A percentile compares a stretch with the other conserved stretches of the same genome.
These are phyloP conservation scores for Lithobates pipiens DNA, from an alignment of 2,797 vertebrate species.

Conservation along the genomic window DNA sequence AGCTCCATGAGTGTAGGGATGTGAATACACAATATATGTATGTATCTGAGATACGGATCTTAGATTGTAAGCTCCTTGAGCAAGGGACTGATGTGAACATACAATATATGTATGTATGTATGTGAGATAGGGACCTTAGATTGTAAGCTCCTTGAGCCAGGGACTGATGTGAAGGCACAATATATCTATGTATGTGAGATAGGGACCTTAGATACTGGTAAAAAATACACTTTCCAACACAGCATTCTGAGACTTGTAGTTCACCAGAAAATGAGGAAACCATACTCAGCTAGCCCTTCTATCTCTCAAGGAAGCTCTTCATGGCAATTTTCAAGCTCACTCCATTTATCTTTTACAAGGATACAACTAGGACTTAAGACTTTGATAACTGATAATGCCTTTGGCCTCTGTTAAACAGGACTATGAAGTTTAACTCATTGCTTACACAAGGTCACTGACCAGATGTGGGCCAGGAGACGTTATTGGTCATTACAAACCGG, in stretches of 20 bases:
- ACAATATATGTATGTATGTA: too few relatives aligned
- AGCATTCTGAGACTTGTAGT: neutral
- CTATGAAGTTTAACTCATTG: constrained; percentile 42
- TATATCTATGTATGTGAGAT: too few relatives aligned
- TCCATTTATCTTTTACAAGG: constrained; percentile 37
- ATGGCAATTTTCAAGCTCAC: constrained; percentile 10
- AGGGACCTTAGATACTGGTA: too few relatives aligned
- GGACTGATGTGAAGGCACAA: too few relatives aligned
- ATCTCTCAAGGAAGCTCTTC: neutral
- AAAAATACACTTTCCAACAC: neutral
- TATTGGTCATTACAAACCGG: constrained; percentile 57
- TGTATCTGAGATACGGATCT: too few relatives aligned
- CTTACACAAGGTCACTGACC: constrained; percentile 48
- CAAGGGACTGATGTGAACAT: too few relatives aligned
- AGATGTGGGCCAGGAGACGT: constrained; percentile 52
- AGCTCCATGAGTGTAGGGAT: too few relatives aligned
- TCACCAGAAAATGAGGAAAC: neutral
- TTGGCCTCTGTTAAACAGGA: constrained; percentile 13
- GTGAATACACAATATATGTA: too few relatives aligned
- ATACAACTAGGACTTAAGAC: constrained; percentile 20
- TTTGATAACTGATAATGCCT: constrained; percentile 52
- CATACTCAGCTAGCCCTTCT: neutral
- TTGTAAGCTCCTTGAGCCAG: too few relatives aligned
- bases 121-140: too few relatives aligned
- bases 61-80: too few relatives aligned